Conservation (phyloP, 2,797 vertebrate species). For the Lagorchestes hirsutus region DNA sequence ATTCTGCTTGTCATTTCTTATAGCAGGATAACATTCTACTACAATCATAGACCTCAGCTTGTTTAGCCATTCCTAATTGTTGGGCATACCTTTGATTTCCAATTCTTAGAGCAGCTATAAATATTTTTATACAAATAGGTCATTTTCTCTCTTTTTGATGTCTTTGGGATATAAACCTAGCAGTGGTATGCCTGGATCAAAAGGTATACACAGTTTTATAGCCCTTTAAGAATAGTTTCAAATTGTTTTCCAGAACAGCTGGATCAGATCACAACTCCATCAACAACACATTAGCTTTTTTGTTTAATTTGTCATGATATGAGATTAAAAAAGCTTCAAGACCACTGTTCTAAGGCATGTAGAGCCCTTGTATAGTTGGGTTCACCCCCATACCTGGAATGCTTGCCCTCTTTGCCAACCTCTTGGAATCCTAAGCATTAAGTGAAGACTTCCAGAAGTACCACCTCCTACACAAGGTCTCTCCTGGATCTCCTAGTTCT, state of each 20-base stretch:
- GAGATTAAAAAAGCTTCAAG: neutral
- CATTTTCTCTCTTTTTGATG: neutral
- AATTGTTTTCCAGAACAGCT: neutral
- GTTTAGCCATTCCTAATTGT: neutral
- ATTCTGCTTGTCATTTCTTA: neutral
- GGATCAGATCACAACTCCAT: neutral
- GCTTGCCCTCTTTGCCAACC: neutral
- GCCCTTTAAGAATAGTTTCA: neutral
- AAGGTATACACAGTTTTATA: neutral
- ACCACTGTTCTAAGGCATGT: neutral
- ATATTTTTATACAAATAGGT: neutral
- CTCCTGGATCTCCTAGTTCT: neutral
- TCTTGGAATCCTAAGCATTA: neutral
- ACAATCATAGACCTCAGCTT: neutral
- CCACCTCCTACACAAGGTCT: neutral
- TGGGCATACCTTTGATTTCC: neutral
- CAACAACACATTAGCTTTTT: neutral
- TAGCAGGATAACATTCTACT: neutral
- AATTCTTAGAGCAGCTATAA: neutral
- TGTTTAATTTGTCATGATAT: neutral
- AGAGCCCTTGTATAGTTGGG: neutral
- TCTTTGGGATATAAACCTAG: neutral
- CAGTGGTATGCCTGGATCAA: neutral
- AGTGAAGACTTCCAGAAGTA: neutral
- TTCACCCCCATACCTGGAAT: neutral